These are phyloP conservation scores for Rhynchomys soricoides DNA, from an alignment of 2,113 vertebrate genomes.

Conservation along the genomic window DNA sequence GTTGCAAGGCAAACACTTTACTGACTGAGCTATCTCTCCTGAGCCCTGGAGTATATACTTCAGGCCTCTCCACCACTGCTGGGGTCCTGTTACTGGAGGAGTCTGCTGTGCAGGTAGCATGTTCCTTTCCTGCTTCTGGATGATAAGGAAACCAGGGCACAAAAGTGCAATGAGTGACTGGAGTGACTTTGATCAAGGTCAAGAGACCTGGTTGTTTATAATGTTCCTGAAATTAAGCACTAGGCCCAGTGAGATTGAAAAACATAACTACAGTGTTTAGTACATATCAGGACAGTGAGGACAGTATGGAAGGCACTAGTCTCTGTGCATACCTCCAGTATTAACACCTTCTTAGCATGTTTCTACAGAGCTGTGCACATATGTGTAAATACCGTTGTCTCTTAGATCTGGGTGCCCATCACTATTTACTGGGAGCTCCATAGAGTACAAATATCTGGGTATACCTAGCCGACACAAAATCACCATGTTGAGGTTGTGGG, in stretches of 20 bases:
- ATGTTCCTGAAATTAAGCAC: neutral
- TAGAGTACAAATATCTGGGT: neutral
- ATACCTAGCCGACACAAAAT: neutral
- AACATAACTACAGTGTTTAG: neutral
- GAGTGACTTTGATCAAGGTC: neutral
- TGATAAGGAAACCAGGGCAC: neutral
- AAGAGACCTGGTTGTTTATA: neutral
- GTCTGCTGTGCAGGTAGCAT: neutral
- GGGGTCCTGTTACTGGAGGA: neutral
- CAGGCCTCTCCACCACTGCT: neutral
- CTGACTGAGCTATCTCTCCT: neutral
- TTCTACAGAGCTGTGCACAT: neutral
- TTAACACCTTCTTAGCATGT: neutral
- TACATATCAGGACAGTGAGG: neutral
- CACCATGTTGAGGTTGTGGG: neutral
- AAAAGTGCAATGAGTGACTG: neutral
- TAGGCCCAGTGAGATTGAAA: neutral
- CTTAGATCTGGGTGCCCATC: neutral
- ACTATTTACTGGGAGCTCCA: neutral
- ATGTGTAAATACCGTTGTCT: neutral
- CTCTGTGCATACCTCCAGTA: too few species aligned
- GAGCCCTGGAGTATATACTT: neutral
- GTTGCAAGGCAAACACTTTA: neutral
- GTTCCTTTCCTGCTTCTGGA: neutral
- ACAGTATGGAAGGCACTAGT: neutral